Percentiles rank a stretch among this genome's conserved stretches.
phyloP scores from a whole-genome alignment of 2,797 vertebrate species.

The Ctenopoma multispine region DNA sequence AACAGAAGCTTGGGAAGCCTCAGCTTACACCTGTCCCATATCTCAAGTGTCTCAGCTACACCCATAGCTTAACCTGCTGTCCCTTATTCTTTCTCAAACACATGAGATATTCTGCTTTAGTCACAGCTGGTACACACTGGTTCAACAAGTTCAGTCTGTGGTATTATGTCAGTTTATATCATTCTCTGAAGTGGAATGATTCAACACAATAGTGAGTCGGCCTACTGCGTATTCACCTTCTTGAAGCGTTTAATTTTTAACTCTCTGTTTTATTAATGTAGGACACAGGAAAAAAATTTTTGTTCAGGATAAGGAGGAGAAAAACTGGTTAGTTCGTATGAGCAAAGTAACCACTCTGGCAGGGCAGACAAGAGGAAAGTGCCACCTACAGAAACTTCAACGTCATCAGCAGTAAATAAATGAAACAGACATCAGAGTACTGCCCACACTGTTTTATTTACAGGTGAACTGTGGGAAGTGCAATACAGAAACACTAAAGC shows the following conservation, averaged over 20 bases:
- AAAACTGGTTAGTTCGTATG: conserved; percentile 15
- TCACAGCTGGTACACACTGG: conserved; percentile 16
- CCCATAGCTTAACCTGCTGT: conserved; percentile 58
- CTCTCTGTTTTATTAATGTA: not conserved
- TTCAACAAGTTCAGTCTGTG: not conserved
- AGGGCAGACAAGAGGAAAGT: conserved; percentile 27
- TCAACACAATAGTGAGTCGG: conserved; percentile 18
- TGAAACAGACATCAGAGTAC: conserved; percentile 6
- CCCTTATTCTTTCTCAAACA: not conserved
- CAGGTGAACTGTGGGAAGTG: conserved; percentile 32
- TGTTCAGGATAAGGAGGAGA: not conserved
- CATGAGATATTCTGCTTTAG: conserved; percentile 11
- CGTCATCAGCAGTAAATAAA: conserved; percentile 13
- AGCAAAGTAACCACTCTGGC: conserved; percentile 9
- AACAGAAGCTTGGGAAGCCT: conserved; percentile 10
- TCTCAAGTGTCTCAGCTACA: conserved; percentile 60
- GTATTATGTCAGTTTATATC: conserved; percentile 4
- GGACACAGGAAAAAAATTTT: not conserved
- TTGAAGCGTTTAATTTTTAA: conserved; percentile 6
- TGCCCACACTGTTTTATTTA: conserved; percentile 27
- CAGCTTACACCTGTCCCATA: conserved; percentile 55
- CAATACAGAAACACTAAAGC: not conserved
- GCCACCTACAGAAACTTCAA: conserved; percentile 45
- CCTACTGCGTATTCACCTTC: not conserved
- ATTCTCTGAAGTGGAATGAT: conserved; percentile 26